Base-by-base conservation (phyloP, 2,888 invertebrate species). In the Drosophila ustulata region DNA sequence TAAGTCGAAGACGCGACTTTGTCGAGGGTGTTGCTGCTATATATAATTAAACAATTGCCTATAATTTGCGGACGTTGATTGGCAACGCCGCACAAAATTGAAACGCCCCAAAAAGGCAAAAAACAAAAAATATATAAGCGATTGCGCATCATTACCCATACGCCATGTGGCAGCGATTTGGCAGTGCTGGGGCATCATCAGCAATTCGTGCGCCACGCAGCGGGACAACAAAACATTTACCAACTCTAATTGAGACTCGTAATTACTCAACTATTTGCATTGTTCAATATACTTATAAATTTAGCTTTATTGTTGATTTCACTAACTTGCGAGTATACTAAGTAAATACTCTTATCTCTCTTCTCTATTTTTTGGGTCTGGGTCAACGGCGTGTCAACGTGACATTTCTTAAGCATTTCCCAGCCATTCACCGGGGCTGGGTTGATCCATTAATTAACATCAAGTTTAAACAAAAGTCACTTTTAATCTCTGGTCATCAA, bases 41-140 rank as follows among this genome's bases (percentile, higher is more conserved):
- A 79, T 66, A 75, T 87, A 83, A 87, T 79, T 82, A 87, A 85
- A 74, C 85, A 87, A 83, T 83, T 83, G 85, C 66, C 83, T 64
- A 82, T 87, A 84, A 83, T 83, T 87, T 87, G 66, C 56, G 85
- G 49, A 67, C 70, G 70, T 51, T 84, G 85, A 82, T 87, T 87
- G 79, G 78, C 77, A 77, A 77, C 59, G 56, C 58, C 46, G 41
- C 49, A 45, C 32, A 57, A 67, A 67, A 61, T 56, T 41, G 52
- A 73, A 46, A 73, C 66, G 73, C 68, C 73, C 73, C 50, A 70
- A 70, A 71, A 63, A 58, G 55, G 63, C 18, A 58, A 37, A 32
- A 18, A 41, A 13, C 13, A 47, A 18, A 46, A 62, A 7, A 3
- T 8, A 18, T 18, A 62, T 41, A 67, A 25, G 50, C 56, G 58